phyloP scores from a whole-genome alignment of 2,797 vertebrate genomes.

The Tarsius wallacei region DNA sequence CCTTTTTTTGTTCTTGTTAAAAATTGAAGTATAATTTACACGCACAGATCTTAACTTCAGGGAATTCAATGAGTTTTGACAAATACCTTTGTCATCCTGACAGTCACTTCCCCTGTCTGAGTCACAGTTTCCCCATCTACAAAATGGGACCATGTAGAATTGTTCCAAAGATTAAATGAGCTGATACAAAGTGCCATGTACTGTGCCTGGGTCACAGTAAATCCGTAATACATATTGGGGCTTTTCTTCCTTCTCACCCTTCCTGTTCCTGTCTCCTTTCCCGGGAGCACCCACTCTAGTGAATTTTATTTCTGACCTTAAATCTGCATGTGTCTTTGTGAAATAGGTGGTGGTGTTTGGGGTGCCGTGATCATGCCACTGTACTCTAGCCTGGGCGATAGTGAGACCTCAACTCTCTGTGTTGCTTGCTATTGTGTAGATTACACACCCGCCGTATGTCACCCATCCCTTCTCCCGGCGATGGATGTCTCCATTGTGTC shows the following conservation, averaged over 20 bases:
- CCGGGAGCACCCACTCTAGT: neutral
- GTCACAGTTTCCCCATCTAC: constrained; percentile 11
- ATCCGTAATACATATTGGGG: too few species aligned
- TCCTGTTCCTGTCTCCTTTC: neutral
- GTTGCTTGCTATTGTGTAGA: neutral
- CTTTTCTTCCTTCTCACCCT: neutral
- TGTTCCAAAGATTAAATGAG: constrained; percentile 8
- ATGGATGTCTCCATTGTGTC: neutral
- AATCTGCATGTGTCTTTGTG: neutral
- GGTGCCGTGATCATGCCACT: neutral
- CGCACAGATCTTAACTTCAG: neutral
- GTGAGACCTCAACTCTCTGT: neutral
- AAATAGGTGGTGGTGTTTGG: neutral
- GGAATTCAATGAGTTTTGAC: neutral
- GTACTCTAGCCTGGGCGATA: too few species aligned
- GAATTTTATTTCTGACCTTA: neutral
- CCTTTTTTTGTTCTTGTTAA: neutral
- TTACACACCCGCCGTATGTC: fast-evolving
- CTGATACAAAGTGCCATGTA: neutral
- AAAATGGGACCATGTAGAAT: neutral
- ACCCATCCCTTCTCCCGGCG: neutral
- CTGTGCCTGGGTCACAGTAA: neutral
- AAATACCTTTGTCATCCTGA: neutral
- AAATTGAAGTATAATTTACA: neutral
- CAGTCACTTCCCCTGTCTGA: neutral